These are phyloP conservation scores for Phalanger gymnotis DNA, from an alignment of 2,797 vertebrate genomes.

Conservation along the genomic window DNA sequence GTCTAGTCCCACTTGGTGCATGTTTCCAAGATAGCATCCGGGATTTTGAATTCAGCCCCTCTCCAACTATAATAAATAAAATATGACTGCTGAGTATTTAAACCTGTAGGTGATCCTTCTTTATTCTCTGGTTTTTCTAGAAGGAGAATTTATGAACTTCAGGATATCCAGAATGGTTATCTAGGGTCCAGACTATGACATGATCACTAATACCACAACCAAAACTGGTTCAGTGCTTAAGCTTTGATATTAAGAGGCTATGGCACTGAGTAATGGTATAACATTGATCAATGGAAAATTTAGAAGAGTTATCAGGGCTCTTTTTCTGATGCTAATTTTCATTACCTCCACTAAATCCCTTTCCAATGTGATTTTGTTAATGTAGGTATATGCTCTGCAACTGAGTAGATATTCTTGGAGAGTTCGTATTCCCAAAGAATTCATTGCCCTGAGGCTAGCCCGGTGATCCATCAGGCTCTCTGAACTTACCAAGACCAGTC, in stretches of 20 bases:
- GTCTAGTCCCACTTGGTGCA: background rate
- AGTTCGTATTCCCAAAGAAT: background rate
- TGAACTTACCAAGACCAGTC: background rate
- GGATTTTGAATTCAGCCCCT: background rate
- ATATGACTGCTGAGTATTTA: background rate
- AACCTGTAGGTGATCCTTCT: background rate
- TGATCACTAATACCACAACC: background rate
- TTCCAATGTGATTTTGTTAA: background rate
- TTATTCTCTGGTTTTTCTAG: background rate
- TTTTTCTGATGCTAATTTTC: background rate
- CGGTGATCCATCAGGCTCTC: background rate
- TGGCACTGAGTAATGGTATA: background rate
- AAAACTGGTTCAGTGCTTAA: background rate
- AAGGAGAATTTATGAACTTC: background rate
- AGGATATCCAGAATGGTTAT: background rate
- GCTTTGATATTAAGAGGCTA: background rate
- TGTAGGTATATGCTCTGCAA: background rate
- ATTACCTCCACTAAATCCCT: background rate
- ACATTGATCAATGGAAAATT: background rate
- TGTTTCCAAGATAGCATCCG: background rate
- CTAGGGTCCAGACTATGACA: background rate
- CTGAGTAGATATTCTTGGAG: background rate
- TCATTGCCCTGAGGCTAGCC: too few species aligned
- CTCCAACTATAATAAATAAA: background rate
- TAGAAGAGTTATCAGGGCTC: background rate